Evolutionary conservation across 92 coral and sea anemone species (phyloP).

Genomic region (Epizoanthus ramosus): DNA sequence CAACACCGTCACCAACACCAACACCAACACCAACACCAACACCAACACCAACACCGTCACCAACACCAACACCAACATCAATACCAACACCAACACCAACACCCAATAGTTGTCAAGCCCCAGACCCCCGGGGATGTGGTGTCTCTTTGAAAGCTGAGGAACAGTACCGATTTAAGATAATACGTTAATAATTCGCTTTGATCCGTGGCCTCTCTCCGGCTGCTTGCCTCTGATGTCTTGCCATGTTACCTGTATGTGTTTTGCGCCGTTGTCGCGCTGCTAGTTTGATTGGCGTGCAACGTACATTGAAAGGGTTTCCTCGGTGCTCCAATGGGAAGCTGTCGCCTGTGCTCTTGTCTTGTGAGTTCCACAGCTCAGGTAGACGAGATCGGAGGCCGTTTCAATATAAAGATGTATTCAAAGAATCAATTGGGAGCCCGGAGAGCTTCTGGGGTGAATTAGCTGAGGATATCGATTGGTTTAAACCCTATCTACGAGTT

Average conservation of each 20-base stretch:
- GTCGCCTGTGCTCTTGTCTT: background rate
- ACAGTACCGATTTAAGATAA: too few species aligned
- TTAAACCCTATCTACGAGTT: slow-evolving; percentile 72
- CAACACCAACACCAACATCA: too few species aligned
- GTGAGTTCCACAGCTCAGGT: slow-evolving; percentile 16
- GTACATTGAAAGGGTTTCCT: slow-evolving; percentile 26
- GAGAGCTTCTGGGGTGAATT: slow-evolving; percentile 82
- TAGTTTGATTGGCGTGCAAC: slow-evolving; percentile 3
- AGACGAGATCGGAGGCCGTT: slow-evolving; percentile 29
- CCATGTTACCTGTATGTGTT: slow-evolving; percentile 7
- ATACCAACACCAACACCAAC: too few species aligned
- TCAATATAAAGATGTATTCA: slow-evolving; percentile 79
- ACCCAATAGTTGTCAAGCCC: too few species aligned
- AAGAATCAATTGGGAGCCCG: slow-evolving; percentile 73
- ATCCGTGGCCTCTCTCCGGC: too few species aligned
- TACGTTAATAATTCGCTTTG: too few species aligned
- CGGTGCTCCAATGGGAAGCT: background rate
- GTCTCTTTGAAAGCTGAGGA: too few species aligned
- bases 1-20: too few species aligned
- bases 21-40: too few species aligned
- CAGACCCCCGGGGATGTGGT: too few species aligned
- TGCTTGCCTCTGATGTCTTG: background rate
- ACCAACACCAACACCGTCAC: too few species aligned
- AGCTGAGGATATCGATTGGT: slow-evolving; percentile 92
- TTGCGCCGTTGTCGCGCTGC: background rate